A percentile compares a stretch with the other conserved stretches of the same genome.
phyloP scores from a whole-genome alignment of 2,888 invertebrate genomes.

The Galeruca laticollis region DNA sequence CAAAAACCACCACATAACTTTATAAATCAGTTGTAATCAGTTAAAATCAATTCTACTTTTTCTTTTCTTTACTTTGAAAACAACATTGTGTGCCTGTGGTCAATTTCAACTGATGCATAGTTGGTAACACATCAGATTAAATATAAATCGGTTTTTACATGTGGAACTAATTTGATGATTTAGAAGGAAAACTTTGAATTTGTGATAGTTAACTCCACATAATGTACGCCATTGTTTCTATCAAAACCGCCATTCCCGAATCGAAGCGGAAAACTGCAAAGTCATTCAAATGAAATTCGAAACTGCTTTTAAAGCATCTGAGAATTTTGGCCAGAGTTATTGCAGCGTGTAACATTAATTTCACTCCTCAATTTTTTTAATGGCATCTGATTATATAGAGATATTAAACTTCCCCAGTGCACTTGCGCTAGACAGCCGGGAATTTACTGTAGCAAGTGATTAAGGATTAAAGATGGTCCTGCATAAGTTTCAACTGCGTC shows the following conservation, averaged over 20 bases:
- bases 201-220: background rate
- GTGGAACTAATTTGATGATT: background rate
- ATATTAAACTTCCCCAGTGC: conserved; percentile 22
- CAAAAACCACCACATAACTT: too few species aligned
- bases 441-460: conserved; percentile 1
- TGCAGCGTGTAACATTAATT: conserved; percentile 36
- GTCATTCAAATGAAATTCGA: conserved; percentile 36
- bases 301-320: conserved; percentile 43
- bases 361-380: conserved; percentile 20
- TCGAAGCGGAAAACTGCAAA: conserved; percentile 34
- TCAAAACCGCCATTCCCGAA: background rate
- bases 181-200: background rate
- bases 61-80: too few species aligned
- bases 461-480: background rate
- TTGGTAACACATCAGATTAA: too few species aligned
- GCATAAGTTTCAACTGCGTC: background rate
- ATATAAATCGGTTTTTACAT: background rate
- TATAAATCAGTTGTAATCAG: too few species aligned
- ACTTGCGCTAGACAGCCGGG: conserved; percentile 8
- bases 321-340: conserved; percentile 36
- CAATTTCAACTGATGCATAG: too few species aligned
- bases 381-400: conserved; percentile 21
- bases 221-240: conserved; percentile 12
- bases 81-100: too few species aligned
- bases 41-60: too few species aligned